Evolutionary conservation across 2,888 invertebrate species (phyloP).

Genomic region (Alcis repandata): DNA sequence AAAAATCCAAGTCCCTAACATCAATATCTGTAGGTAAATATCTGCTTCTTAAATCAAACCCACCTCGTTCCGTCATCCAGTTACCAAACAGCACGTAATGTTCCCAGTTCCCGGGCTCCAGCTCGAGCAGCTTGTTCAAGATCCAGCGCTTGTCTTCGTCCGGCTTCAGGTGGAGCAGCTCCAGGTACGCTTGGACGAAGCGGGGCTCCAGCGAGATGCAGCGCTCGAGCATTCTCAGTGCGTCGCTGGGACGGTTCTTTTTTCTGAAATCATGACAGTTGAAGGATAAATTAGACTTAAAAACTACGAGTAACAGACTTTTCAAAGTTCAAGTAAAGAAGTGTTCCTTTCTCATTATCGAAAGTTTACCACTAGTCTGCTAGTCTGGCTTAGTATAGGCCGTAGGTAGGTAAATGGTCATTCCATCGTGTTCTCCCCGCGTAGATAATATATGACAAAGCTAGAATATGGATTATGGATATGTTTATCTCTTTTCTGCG

Average conservation of each 20-base stretch:
- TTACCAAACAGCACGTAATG: conserved; percentile 90
- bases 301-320: too few species aligned
- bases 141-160: conserved; percentile 86
- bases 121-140: conserved; percentile 87
- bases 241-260: conserved; percentile 88
- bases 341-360: too few species aligned
- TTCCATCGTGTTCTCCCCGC: too few species aligned
- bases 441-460: too few species aligned
- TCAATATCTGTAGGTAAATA: not conserved
- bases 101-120: conserved; percentile 90
- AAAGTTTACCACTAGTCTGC: too few species aligned
- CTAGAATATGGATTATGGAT: too few species aligned
- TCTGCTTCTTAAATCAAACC: not conserved
- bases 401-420: too few species aligned
- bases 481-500: too few species aligned
- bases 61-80: conserved; percentile 89
- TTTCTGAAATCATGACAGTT: conserved; percentile 79
- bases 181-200: conserved; percentile 90
- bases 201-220: conserved; percentile 89
- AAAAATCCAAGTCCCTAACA: too few species aligned
- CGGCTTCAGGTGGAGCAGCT: conserved; percentile 86
- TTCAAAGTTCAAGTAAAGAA: too few species aligned
- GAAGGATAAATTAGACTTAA: too few species aligned
- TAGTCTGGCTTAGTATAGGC: too few species aligned
- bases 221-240: conserved; percentile 89